Base-by-base conservation (phyloP, 1,140 invertebrate genomes). In the Neodiprion fabricii region DNA sequence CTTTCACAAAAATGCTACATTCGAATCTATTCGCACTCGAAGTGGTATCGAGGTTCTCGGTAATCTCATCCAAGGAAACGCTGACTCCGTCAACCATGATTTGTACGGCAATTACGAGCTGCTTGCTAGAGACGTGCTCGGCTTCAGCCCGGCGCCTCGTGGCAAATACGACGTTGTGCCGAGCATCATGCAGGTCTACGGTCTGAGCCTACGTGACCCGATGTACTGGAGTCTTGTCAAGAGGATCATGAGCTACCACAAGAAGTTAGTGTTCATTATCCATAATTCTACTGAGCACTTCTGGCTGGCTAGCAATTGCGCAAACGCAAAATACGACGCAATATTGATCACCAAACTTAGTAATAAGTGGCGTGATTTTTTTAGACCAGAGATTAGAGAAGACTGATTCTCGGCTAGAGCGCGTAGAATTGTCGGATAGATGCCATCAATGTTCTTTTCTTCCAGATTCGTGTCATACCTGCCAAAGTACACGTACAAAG, bases 11-110 rank as follows among this genome's bases (percentile, higher is more conserved):
- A 21, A 21, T 21, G 17, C 17, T 21, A 21, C 17, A 21, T 21
- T 21, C 17, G 17, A 21, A 21, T 21, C 17, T 21, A 21, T 21
- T 21, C 17, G 17, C 17, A 21, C 17, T 21, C 17, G 17, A 21
- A 21, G 17, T 21, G 17, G 17, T 21, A 40, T 94, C 74, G 88
- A 93, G 76, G 85, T 90, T 69, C 85, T 95, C n/a, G 93, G 91
- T 40, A 91, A 92, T 78, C 77, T 94, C 2, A 90, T 95, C 70
- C 90, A 95, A 87, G 88, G 90, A 28, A 91, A 93, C 75, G 88
- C 88, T 1, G 92, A 94, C 73, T 92, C 91, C n/a, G 89, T 89
- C 66, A 93, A 95, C 84, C 80, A 79, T 7, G 84, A 87, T 65
- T 94, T 90, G 81, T 94, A 94, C 79, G 90, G 90, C 40, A 84